Evolutionary conservation across 1,140 invertebrate genomes (phyloP), one percentile per base, ranked within the genome.

Genomic region (Heliconius hewitsoni): DNA sequence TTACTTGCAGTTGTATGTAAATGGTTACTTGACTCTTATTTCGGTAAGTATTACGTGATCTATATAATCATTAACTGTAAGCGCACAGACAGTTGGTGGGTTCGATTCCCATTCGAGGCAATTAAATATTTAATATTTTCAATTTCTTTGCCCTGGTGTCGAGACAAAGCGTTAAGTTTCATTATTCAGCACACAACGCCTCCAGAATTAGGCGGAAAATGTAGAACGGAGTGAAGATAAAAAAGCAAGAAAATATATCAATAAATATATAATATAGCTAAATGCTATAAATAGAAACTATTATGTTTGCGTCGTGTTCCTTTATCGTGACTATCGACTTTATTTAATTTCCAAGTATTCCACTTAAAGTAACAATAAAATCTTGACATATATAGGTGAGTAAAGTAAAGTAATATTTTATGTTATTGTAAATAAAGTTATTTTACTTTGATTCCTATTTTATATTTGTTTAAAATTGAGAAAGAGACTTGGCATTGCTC

Each of bases 271-370:
- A 46, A 46, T 46, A 16, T 46, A 46, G 70, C 73, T 74, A 27
- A 46, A 16, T 74, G 57, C 60, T 52, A 70, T 60, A 60, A 75
- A 73, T 66, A 66, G 60, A 66, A 66, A 13, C 23, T 16, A 66
- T 66, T 66, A 66, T 79, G 23, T 71, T 74, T 42, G 71, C 60
- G 57, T 50, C 77, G 57, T 73, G 71, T 39, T 79, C 60, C 37
- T 37, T 79, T 79, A 79, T 78, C 77, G 77, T 79, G 72, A 79
- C 77, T 74, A 74, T 78, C 34, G 52, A 23, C 11, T 79, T 73
- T 30, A 37, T 74, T 74, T 74, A 30, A 60, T 74, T 74, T 75
- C 60, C 30, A 74, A 74, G 50, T 57, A 75, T 75, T 75, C 18
- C 19, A 42, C 60, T 66, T 30, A 66, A 66, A 66, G 4, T 66